phyloP scores from a whole-genome alignment of 2,113 vertebrate genomes.

The Thinocorus orbignyianus region DNA sequence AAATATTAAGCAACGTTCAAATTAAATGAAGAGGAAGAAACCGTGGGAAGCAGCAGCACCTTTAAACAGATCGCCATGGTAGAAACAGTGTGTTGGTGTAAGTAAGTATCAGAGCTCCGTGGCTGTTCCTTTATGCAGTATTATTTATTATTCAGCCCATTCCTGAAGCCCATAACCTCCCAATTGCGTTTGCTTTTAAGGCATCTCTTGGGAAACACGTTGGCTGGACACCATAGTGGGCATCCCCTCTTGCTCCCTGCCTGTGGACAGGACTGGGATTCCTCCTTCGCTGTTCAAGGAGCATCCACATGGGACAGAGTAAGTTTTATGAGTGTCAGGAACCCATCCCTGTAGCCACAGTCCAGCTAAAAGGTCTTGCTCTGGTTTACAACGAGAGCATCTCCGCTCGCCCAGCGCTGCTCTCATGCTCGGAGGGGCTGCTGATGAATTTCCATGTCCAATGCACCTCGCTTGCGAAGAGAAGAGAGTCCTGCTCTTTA shows the following conservation, averaged over 20 bases:
- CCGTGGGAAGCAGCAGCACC: background rate
- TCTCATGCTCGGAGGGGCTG: background rate
- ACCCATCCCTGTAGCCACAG: rapidly evolving
- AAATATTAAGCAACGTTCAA: background rate
- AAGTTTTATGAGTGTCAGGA: rapidly evolving
- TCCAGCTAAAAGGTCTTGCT: background rate
- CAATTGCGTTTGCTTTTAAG: background rate
- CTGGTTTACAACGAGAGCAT: background rate
- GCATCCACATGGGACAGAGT: background rate
- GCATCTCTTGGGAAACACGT: background rate
- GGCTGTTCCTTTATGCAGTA: background rate
- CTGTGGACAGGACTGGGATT: background rate
- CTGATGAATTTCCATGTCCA: background rate
- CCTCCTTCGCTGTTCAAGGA: rapidly evolving
- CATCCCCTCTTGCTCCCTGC: rapidly evolving
- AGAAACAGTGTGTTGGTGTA: rapidly evolving
- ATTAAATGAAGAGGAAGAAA: background rate
- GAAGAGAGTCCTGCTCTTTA: background rate
- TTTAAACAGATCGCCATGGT: background rate
- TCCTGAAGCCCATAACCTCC: background rate
- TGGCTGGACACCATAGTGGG: background rate
- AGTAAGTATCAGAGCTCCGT: background rate
- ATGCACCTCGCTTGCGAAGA: rapidly evolving
- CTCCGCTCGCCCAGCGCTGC: background rate
- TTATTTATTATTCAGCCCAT: background rate